Base-by-base conservation (phyloP, 2,113 vertebrate species). In the Aptenodytes patagonicus region DNA sequence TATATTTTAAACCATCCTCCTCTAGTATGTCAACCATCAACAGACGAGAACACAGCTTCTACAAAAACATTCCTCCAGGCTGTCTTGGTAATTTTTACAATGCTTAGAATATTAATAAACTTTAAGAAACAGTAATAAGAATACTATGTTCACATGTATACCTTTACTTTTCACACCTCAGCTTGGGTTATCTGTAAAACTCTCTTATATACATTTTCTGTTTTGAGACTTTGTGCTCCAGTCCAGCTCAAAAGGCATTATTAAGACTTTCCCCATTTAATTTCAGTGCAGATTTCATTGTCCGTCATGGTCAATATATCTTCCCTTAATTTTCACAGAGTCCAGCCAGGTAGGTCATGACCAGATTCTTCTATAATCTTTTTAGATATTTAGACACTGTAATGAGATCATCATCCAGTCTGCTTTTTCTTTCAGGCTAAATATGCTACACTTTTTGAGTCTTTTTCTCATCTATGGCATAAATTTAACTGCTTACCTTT, bases 341-440 rank as follows among this genome's bases (percentile, higher is more conserved):
- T 88, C 93, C 93, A 95, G 82, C 51, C 90, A 93, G 91, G 82
- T 93, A 88, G 97, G 95, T 97, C 89, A 96, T 8, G 84, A 90
- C 78, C 78, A 94, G 70, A 73, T 94, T 87, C 70, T 62, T 95
- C 91, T 73, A 54, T 83, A 93, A 94, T 91, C 73, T 82, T 94
- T 95, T 89, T 62, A 95, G 84, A 90, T 78, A 96, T 95, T 94
- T 97, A 84, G 87, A 73, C 83, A 92, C 78, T 58, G 55, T 93
- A 97, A 95, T 91, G 78, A 95, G 94, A 89, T 90, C 84, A 91
- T 94, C 88, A 85, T 82, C 87, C 66, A 38, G 78, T 46, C 66
- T 83, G 29, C 64, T 93, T 82, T 92, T 73, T 70, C 58, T 85
- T 96, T 58, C 78, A 91, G 54, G 28, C n/a, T 95, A 90, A 96